These are phyloP conservation scores for Mus pahari DNA, from an alignment of 2,113 vertebrate genomes.

Conservation along the genomic window DNA sequence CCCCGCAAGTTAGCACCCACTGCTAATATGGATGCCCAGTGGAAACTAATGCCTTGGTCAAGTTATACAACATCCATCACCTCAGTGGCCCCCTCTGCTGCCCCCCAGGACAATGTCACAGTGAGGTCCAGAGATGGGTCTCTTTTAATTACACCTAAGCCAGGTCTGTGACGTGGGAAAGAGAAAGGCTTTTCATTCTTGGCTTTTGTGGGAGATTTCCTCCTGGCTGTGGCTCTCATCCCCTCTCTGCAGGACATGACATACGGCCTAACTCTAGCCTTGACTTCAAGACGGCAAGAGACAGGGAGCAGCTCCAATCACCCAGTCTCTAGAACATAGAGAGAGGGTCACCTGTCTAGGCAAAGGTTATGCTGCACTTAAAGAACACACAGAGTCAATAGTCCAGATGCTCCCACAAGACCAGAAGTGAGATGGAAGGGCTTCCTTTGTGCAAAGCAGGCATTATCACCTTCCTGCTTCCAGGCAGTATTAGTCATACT, in stretches of 20 bases:
- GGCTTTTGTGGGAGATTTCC: not conserved
- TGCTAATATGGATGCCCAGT: not conserved
- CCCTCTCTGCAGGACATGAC: constrained; percentile 24
- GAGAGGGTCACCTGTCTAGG: constrained; percentile 43
- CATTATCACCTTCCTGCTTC: constrained; percentile 26
- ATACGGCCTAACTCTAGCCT: not conserved
- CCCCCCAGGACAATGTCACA: not conserved
- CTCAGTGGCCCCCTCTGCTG: not conserved
- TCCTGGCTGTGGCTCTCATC: constrained; percentile 2
- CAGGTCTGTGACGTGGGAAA: constrained; percentile 2
- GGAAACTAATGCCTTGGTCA: not conserved
- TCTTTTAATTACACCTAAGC: constrained; percentile 11
- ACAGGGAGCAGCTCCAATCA: constrained; percentile 25
- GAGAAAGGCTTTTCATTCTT: not conserved
- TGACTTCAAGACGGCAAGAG: constrained; percentile 14
- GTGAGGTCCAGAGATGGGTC: constrained; percentile 15
- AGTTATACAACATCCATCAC: not conserved
- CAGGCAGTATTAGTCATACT: constrained; percentile 44
- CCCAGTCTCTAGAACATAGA: not conserved
- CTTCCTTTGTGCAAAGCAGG: not conserved
- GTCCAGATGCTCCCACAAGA: not conserved
- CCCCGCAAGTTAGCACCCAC: not conserved
- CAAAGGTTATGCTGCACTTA: constrained; percentile 35
- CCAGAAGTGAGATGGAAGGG: not conserved
- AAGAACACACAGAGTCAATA: constrained; percentile 46